Evolutionary conservation across 2,888 invertebrate genomes (phyloP).

Genomic region (Leptinotarsa tumamoca): DNA sequence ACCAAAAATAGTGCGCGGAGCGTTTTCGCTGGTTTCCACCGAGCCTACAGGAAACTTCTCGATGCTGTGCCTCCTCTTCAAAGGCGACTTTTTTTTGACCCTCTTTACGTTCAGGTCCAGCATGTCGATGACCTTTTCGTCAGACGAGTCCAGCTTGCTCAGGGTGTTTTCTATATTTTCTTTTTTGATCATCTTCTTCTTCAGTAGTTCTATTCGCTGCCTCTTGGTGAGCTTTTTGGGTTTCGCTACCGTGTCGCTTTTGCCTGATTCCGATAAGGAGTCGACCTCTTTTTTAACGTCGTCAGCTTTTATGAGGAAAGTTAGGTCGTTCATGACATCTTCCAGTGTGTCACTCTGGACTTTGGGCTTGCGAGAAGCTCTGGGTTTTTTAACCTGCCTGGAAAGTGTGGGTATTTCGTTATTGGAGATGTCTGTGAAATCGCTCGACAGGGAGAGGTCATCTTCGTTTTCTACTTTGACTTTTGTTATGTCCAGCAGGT

Average conservation of each 20-base stretch:
- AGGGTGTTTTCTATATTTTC: conserved; percentile 61
- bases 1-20: conserved; percentile 53
- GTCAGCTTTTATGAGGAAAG: conserved; percentile 55
- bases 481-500: conserved; percentile 49
- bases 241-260: conserved; percentile 53
- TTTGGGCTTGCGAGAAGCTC: conserved; percentile 48
- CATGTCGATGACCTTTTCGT: conserved; percentile 64
- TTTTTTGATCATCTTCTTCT: conserved; percentile 58
- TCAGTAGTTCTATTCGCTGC: conserved; percentile 52
- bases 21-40: conserved; percentile 46
- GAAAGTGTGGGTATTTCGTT: conserved; percentile 40
- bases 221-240: conserved; percentile 55
- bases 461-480: conserved; percentile 53
- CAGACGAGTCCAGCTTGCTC: conserved; percentile 58
- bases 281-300: conserved; percentile 56
- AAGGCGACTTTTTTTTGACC: conserved; percentile 53
- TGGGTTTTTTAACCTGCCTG: conserved; percentile 44
- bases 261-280: conserved; percentile 53
- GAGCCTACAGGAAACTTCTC: conserved; percentile 62
- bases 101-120: conserved; percentile 64
- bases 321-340: conserved; percentile 63
- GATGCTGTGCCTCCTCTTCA: conserved; percentile 63
- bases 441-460: conserved; percentile 39
- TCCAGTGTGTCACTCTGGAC: conserved; percentile 57
- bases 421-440: conserved; percentile 42